These are phyloP conservation scores for Polyommatus iphigenia DNA, from an alignment of 2,888 invertebrate species.

Conservation along the genomic window DNA sequence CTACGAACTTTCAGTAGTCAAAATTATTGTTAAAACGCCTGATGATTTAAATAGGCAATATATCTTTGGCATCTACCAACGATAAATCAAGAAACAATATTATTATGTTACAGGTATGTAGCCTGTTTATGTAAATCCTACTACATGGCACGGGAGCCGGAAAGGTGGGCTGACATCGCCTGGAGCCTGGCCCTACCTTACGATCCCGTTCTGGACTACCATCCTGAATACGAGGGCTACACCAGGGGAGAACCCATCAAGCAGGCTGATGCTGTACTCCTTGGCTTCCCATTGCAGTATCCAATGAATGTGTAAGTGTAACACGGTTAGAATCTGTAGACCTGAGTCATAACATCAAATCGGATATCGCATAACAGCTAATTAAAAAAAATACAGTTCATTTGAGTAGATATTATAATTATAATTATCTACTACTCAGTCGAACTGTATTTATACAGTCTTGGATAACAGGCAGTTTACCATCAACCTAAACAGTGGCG, in stretches of 20 bases:
- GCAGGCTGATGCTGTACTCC: constrained; percentile 80
- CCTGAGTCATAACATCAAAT: neutral
- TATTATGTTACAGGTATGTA: constrained; percentile 59
- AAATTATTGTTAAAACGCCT: neutral
- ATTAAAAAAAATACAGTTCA: too few species aligned
- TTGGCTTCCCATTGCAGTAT: constrained; percentile 80
- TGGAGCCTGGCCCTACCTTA: constrained; percentile 76
- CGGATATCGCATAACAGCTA: too few species aligned
- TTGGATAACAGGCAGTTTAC: too few species aligned
- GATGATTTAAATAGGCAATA: neutral
- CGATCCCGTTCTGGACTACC: constrained; percentile 73
- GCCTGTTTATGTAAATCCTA: constrained; percentile 70
- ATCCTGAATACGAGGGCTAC: constrained; percentile 80
- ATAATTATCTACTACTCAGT: too few species aligned
- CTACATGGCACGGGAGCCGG: constrained; percentile 61
- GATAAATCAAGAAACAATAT: neutral
- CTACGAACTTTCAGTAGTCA: neutral
- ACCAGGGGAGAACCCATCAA: constrained; percentile 69
- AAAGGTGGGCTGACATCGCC: constrained; percentile 73
- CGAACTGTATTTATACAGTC: too few species aligned
- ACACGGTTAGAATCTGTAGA: neutral
- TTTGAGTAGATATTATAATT: too few species aligned
- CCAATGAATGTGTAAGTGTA: constrained; percentile 71
- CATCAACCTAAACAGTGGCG: too few species aligned
- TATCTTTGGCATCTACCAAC: neutral